Conservation (phyloP, 2,113 vertebrate species). For the Tinamus guttatus region DNA sequence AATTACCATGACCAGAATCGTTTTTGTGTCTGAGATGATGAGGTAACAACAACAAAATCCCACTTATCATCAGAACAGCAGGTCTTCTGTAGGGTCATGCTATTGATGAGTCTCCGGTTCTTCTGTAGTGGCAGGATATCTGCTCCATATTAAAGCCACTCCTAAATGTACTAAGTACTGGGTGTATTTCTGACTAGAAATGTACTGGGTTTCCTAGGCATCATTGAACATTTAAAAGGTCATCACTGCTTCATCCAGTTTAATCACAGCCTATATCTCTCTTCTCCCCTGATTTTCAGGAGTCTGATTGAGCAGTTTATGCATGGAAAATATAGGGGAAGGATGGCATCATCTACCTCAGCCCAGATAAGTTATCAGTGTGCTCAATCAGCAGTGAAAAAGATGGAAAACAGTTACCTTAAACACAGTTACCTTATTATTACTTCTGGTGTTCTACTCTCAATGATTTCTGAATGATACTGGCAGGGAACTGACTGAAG, state of each 20-base stretch:
- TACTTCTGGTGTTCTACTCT: background rate
- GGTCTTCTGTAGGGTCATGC: background rate
- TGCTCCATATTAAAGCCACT: background rate
- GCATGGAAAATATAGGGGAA: background rate
- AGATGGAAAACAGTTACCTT: background rate
- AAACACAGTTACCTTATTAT: no score
- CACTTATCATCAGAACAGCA: background rate
- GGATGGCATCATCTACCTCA: background rate
- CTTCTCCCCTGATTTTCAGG: background rate
- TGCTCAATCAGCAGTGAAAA: background rate
- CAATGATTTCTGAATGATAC: background rate
- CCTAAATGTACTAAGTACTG: background rate
- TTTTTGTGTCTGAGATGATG: background rate
- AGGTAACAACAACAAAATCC: background rate
- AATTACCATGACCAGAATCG: background rate
- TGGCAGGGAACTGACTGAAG: background rate
- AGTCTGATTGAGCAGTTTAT: background rate
- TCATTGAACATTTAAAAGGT: background rate
- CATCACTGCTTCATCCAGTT: background rate
- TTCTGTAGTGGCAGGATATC: background rate
- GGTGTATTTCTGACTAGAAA: background rate
- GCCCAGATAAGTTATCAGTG: background rate
- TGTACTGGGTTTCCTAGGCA: background rate
- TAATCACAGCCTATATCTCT: background rate
- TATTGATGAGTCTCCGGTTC: background rate